Evolutionary conservation across 2,113 vertebrate species (phyloP).

Genomic region (Osmerus mordax): DNA sequence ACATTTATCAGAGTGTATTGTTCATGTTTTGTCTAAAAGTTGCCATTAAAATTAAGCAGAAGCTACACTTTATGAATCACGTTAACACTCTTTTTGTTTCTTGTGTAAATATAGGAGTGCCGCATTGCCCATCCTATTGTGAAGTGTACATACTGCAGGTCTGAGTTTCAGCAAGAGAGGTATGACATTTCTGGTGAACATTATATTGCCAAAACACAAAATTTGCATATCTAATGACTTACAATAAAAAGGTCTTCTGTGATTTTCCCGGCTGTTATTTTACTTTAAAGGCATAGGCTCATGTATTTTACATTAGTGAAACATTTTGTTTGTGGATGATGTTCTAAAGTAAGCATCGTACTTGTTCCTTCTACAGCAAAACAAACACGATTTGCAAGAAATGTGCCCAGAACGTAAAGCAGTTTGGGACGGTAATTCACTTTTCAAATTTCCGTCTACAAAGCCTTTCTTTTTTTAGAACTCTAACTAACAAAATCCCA

Average conservation of each 20-base stretch:
- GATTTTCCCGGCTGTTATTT: background rate
- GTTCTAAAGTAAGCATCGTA: background rate
- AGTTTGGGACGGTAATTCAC: constrained; percentile 90
- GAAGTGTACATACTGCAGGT: constrained; percentile 96
- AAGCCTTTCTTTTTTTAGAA: background rate
- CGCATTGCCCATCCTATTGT: constrained; percentile 97
- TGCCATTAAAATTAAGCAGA: background rate
- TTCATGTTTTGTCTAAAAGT: no score
- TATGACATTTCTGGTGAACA: constrained; percentile 40
- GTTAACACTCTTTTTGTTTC: constrained; percentile 8
- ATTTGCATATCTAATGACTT: no score
- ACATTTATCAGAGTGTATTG: no score
- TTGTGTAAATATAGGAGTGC: constrained; percentile 80
- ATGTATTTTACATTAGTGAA: no score
- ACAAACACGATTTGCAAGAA: constrained; percentile 99
- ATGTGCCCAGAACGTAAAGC: constrained; percentile 97
- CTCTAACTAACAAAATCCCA: no score
- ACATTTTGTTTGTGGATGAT: background rate
- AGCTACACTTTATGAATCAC: background rate
- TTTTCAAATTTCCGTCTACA: no score
- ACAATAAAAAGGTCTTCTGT: no score
- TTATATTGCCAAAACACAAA: background rate
- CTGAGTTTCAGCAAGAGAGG: constrained; percentile 98
- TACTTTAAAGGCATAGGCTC: no score
- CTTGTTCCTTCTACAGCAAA: constrained; percentile 78